A percentile compares a stretch with the other conserved stretches of the same genome.
Conservation (phyloP, 2,113 vertebrate genomes). For the Phoenicopterus ruber region DNA sequence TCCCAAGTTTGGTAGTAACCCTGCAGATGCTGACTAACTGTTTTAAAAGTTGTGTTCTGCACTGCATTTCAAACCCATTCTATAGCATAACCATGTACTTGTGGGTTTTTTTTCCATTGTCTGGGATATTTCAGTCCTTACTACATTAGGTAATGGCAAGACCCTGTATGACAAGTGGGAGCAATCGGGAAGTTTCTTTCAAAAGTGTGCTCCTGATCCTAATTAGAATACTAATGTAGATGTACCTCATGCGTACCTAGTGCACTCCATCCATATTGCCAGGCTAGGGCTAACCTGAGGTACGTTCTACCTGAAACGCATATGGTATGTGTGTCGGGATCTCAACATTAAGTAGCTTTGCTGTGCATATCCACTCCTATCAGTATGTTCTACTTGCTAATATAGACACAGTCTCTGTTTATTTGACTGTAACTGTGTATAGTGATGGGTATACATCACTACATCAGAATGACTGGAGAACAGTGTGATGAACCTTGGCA, state of each 20-base stretch:
- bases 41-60: not conserved
- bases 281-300: not conserved
- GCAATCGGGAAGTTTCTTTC: not conserved
- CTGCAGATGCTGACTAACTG: not conserved
- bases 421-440: not conserved
- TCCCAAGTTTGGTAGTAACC: not conserved
- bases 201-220: not conserved
- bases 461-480: not conserved
- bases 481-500: not conserved
- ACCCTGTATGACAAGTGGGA: not conserved
- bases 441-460: not conserved
- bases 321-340: not conserved
- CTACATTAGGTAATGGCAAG: not conserved
- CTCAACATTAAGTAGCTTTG: not conserved
- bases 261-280: too few relatives aligned
- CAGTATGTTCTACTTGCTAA: not conserved
- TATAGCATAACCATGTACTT: not conserved
- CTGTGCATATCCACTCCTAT: not conserved
- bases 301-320: not conserved
- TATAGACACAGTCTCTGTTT: not conserved
- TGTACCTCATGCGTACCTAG: not conserved
- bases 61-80: not conserved
- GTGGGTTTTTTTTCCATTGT: not conserved
- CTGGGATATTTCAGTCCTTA: not conserved
- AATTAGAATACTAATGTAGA: not conserved